Evolutionary conservation across 35 echinoderm and acorn worm genomes (phyloP).

Genomic region (Amphiura filiformis): DNA sequence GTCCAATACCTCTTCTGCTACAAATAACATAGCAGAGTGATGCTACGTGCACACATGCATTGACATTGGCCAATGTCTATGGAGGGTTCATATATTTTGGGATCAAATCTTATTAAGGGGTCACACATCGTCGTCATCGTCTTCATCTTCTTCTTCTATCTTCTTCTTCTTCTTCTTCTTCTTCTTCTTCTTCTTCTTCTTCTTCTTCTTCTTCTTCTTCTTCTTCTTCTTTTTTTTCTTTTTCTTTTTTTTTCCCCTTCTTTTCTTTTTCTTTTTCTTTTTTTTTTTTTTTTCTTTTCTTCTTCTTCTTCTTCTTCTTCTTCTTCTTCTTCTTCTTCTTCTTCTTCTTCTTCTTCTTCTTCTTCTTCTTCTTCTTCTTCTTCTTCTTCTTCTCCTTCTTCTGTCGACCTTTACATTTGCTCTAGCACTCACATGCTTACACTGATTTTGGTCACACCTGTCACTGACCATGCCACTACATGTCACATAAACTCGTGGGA

Average conservation of each 20-base stretch:
- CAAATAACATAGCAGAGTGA: no score
- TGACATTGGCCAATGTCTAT: no score
- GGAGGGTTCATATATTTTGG: no score
- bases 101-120: no score
- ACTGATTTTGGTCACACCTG: no score
- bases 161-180: background rate
- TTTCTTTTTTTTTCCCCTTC: background rate
- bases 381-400: background rate
- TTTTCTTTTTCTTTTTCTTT: background rate
- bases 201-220: background rate
- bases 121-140: background rate
- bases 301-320: background rate
- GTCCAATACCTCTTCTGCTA: no score
- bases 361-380: conserved; percentile 3
- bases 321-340: no score
- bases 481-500: no score
- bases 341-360: background rate
- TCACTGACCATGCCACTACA: no score
- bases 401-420: no score
- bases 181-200: background rate
- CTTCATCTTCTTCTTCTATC: background rate
- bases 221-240: background rate
- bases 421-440: no score
- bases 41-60: no score
- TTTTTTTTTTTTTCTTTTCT: background rate